Conservation (phyloP, 2,113 vertebrate species). For the Haemorhous mexicanus region DNA sequence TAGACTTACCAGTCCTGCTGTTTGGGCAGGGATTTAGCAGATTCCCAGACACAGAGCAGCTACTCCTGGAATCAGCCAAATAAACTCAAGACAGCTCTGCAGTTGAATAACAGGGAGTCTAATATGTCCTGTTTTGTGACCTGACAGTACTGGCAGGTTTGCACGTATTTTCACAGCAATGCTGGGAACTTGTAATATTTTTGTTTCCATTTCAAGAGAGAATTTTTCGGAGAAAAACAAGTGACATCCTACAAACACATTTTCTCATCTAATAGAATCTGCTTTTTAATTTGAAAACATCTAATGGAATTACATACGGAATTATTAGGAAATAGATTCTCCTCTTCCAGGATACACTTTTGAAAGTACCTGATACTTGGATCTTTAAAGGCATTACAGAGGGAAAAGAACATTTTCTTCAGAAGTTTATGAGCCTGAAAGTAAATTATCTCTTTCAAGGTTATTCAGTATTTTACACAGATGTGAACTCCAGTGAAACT, state of each 20-base stretch:
- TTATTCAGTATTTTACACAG: neutral
- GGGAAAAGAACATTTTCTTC: neutral
- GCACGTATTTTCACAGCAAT: neutral
- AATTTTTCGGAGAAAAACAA: neutral
- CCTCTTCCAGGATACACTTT: neutral
- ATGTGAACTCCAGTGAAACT: constrained; percentile 7
- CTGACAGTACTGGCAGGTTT: neutral
- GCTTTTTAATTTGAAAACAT: neutral
- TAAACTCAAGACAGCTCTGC: neutral
- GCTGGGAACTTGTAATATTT: neutral
- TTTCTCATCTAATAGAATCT: neutral
- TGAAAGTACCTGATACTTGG: neutral
- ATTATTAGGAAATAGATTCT: neutral
- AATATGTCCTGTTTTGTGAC: neutral
- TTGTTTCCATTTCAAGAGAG: neutral
- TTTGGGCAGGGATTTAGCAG: constrained; percentile 36
- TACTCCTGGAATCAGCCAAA: neutral
- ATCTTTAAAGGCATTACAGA: neutral
- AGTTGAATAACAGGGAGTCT: neutral
- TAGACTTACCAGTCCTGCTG: constrained; percentile 27
- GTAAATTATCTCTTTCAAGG: neutral
- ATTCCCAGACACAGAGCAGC: constrained; percentile 53
- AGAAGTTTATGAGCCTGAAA: neutral
- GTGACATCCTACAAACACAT: neutral
- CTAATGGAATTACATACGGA: neutral